Base-by-base conservation (phyloP, 35 echinoderm and acorn worm species). In the Stichopus chloronotus region DNA sequence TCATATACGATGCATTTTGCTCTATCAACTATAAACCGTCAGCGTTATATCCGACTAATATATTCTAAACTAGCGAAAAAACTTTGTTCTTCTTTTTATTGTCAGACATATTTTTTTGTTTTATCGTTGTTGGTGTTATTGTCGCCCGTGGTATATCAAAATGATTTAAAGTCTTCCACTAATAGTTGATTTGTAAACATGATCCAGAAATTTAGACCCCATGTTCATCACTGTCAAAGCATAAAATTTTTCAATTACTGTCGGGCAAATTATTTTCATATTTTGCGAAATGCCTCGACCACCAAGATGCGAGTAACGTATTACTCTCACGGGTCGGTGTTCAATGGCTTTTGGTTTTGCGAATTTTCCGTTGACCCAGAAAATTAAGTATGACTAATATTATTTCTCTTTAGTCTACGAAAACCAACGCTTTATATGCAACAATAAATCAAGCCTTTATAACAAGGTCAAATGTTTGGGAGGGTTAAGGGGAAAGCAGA, bases 161-260 rank as follows among this genome's bases (percentile, higher is more conserved):
- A 53, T 83, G 80, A 83, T 83, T 83, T 83, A 83, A 83, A n/a
- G 80, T 4, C 52, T 9, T 57, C 52, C 14, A 5, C 12, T 57
- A 83, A 83, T 56, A 83, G 55, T 83, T 83, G 80, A 83, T 83
- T 83, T 83, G 80, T 83, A 83, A 83, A 83, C 80, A 83, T 83
- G 25, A 83, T 83, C 80, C 10, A 83, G 55, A 83, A 83, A 53
- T 55, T 83, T 57, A 55, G 80, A 57, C 55, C 7, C 80, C 19
- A 20, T 72, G 17, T 53, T 81, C 55, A 16, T 16, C 80, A 83
- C 55, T 83, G 25, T 30, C 12, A 83, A 55, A 76, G 80, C 80
- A 83, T 81, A 81, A 19, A 83, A 83, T 55, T 57, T 83, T 83
- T 55, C 80, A 83, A 83, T 83, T 83, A 83, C 30, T 55, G 80